A percentile compares a stretch with the other conserved stretches of the same genome.
phyloP scores from a whole-genome alignment of 2,888 invertebrate genomes.

The Eristalis intricaria region DNA sequence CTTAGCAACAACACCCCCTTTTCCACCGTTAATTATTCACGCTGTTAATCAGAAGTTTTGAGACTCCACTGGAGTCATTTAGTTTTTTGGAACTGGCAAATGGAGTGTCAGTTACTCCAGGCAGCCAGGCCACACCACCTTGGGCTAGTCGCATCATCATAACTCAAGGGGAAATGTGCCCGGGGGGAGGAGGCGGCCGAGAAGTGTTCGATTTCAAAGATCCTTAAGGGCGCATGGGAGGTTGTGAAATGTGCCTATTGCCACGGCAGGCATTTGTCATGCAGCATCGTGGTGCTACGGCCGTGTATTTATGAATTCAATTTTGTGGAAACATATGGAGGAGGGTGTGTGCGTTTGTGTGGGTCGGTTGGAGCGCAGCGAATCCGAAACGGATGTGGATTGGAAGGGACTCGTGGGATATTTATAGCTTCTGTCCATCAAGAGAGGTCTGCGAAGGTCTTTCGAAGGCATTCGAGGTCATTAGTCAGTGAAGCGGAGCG shows the following conservation, averaged over 20 bases:
- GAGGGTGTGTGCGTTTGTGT: neutral
- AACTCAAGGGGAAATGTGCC: slow-evolving; percentile 31
- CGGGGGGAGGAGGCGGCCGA: neutral
- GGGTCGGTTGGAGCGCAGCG: slow-evolving; percentile 10
- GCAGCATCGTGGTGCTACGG: neutral
- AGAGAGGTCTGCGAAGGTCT: neutral
- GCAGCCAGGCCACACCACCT: slow-evolving; percentile 9
- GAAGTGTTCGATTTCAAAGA: slow-evolving; percentile 59
- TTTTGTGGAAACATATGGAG: slow-evolving; percentile 40
- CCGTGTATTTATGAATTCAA: slow-evolving; percentile 37
- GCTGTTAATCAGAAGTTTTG: slow-evolving; percentile 64
- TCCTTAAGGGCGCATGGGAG: neutral
- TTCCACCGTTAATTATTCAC: slow-evolving; percentile 61
- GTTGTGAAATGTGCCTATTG: slow-evolving; percentile 43
- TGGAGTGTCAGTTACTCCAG: slow-evolving; percentile 57
- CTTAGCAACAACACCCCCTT: neutral
- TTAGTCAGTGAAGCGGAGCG: neutral
- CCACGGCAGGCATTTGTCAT: slow-evolving; percentile 48
- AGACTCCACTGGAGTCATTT: slow-evolving; percentile 52
- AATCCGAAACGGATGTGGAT: slow-evolving; percentile 37
- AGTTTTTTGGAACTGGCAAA: slow-evolving; percentile 37
- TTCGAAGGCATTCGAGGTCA: neutral
- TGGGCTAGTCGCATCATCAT: slow-evolving; percentile 26
- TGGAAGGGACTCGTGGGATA: slow-evolving; percentile 17
- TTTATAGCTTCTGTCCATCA: slow-evolving; percentile 44